A percentile compares a stretch with the other conserved stretches of the same genome.
Conservation (phyloP, 1,140 invertebrate genomes). For the Drosophila littoralis region DNA sequence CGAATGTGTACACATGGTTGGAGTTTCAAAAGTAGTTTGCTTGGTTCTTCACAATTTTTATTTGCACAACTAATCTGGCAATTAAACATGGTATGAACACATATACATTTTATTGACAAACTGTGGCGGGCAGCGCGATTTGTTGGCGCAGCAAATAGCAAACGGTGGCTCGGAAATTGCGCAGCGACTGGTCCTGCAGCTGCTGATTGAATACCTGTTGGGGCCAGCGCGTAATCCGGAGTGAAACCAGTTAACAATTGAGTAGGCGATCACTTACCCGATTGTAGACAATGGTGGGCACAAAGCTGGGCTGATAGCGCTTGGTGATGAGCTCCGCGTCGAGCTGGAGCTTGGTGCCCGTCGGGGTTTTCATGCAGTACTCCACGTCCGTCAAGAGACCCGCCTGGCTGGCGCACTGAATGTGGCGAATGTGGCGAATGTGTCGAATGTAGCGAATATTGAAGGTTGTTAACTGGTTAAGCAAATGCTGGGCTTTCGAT, state of each 20-base stretch:
- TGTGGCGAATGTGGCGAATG: background rate
- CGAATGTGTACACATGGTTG: too few relatives aligned
- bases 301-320: conserved; percentile 85
- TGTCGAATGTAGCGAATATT: background rate
- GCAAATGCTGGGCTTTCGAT: conserved; percentile 35
- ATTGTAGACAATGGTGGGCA: conserved; percentile 87
- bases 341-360: conserved; percentile 85
- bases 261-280: conserved; percentile 70
- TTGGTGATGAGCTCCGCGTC: conserved; percentile 85
- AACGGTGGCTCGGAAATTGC: conserved; percentile 72
- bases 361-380: conserved; percentile 81
- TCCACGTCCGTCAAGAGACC: conserved; percentile 81
- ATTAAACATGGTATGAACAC: conserved; percentile 7
- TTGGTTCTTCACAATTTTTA: background rate
- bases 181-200: conserved; percentile 77
- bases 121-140: conserved; percentile 43
- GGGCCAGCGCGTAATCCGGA: conserved; percentile 14
- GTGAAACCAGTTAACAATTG: conserved; percentile 51
- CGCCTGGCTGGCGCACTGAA: conserved; percentile 85
- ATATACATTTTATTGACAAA: conserved; percentile 55
- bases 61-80: conserved; percentile 5
- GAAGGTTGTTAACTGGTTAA: conserved; percentile 37
- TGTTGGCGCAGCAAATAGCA: conserved; percentile 69
- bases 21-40: background rate
- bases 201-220: conserved; percentile 79